A percentile compares a stretch with the other conserved stretches of the same genome.
Conservation (phyloP, 1,140 invertebrate species). For the Hylaeus anthracinus region DNA sequence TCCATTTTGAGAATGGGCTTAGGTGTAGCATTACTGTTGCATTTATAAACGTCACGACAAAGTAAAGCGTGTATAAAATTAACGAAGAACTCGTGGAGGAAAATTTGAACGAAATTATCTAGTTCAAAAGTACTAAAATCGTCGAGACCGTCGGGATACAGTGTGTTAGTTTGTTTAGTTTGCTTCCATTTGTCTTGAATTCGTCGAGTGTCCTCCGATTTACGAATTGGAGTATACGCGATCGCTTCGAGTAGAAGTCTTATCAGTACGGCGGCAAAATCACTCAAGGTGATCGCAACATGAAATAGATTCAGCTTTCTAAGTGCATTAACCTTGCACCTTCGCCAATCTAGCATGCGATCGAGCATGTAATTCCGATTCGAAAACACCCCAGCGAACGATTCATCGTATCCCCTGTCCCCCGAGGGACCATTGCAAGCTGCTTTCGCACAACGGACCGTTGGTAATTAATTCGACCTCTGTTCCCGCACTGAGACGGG, state of each 20-base stretch:
- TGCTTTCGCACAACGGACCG: conserved; percentile 9
- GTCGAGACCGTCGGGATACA: too few relatives aligned
- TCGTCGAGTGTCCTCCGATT: too few relatives aligned
- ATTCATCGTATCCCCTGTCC: not conserved
- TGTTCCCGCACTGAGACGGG: not conserved
- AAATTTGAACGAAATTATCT: too few relatives aligned
- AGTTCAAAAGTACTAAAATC: too few relatives aligned
- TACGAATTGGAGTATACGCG: too few relatives aligned
- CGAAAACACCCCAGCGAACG: not conserved
- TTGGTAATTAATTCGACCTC: conserved; percentile 35
- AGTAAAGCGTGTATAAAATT: too few relatives aligned
- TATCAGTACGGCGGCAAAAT: not conserved
- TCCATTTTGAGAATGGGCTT: too few relatives aligned
- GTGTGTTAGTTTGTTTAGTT: too few relatives aligned
- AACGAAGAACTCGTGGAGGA: too few relatives aligned
- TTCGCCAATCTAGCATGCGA: not conserved
- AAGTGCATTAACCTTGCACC: not conserved
- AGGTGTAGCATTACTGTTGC: too few relatives aligned
- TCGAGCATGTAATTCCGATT: conserved; percentile 8
- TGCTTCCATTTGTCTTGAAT: too few relatives aligned
- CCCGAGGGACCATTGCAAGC: not conserved
- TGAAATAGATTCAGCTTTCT: not conserved
- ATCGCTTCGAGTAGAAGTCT: not conserved
- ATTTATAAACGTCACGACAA: too few relatives aligned
- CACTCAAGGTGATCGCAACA: not conserved